Conservation (phyloP, 2,113 vertebrate species). For the Megaceryle torquata region DNA sequence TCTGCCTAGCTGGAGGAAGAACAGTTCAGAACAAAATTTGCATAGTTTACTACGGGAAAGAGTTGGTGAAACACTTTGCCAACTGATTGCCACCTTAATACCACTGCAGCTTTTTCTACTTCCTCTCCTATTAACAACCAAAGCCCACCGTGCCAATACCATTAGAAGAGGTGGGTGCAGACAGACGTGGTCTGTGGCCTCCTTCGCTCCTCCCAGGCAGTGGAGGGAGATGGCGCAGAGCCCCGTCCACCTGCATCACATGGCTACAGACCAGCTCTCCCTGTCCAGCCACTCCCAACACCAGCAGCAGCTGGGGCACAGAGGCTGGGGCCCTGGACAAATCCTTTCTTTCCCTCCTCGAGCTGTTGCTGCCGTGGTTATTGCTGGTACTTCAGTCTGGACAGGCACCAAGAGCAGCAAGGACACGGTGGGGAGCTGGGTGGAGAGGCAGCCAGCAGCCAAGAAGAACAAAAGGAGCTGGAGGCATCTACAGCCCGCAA, state of each 20-base stretch:
- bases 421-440: neutral
- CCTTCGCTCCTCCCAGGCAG: neutral
- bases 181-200: neutral
- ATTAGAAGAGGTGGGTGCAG: neutral
- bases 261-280: neutral
- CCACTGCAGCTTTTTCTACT: neutral
- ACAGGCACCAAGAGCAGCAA: neutral
- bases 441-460: neutral
- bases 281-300: neutral
- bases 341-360: neutral
- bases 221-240: neutral
- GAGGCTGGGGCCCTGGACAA: neutral
- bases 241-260: fast-evolving
- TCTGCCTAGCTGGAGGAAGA: neutral
- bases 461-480: neutral
- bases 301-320: too few species aligned
- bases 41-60: neutral
- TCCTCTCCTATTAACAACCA: neutral
- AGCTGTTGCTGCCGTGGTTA: neutral
- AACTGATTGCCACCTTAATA: neutral
- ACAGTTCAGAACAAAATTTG: neutral
- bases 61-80: neutral
- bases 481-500: neutral
- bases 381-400: neutral
- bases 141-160: neutral